Base-by-base conservation (phyloP, 2,888 invertebrate species). In the Sturmia bella region DNA sequence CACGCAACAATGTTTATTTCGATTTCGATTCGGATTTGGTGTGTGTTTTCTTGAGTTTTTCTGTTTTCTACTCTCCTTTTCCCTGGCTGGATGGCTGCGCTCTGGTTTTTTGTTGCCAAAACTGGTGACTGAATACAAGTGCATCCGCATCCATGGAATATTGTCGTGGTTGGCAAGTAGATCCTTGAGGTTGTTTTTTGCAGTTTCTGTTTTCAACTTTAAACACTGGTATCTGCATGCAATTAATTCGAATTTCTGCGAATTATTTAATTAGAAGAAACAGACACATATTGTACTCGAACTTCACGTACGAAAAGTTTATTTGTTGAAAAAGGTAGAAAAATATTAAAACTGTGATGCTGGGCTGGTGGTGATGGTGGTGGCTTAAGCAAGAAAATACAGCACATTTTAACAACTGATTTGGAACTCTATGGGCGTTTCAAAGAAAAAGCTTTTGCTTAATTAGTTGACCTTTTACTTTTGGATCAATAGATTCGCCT, bases 161-260 rank as follows among this genome's bases (percentile, higher is more conserved):
- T 69, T 82, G 74, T 78, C 77, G 74, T 82, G 82, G 69, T 66
- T 75, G 63, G 70, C 73, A 77, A 32, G 32, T 9, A 32, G 74
- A 82, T 82, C 82, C 78, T 82, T 82, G 64, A 69, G 61, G 37
- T 17, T 64, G 43, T 41, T 24, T 69, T 43, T 52, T 61, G 68
- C 48, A 57, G 57, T 56, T 59, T 59, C 32, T 79, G 68, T 61
- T 76, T 70, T 68, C 39, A 75, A 64, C 73, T 52, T 79, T 79
- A 66, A 79, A 73, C 66, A 21, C 73, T 69, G 86, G 87, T 87
- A 88, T 89, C 89, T 87, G 87, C 88, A 90, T 88, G 90, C 91
- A 91, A 91, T 91, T 91, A 91, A 90, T 88, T 89, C 87, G 89
- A 90, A 91, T 90, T 91, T 91, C 91, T 91, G 91, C 91, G 91